These are phyloP conservation scores for Tetragonisca angustula DNA, from an alignment of 2,888 invertebrate genomes.

Conservation along the genomic window DNA sequence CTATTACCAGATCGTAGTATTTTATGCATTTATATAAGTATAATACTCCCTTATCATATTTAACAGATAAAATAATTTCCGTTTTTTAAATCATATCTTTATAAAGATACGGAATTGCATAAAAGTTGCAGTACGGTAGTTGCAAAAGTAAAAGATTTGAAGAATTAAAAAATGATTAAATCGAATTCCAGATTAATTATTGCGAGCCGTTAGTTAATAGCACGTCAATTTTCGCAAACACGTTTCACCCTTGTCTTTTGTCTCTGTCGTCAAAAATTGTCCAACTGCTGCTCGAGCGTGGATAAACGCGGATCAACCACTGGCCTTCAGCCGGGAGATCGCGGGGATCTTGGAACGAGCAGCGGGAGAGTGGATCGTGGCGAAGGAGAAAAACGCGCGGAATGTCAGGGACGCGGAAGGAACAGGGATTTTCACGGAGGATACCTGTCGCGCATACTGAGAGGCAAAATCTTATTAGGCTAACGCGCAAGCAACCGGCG, in stretches of 20 bases:
- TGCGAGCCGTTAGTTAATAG: too few species aligned
- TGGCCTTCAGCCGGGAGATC: background rate
- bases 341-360: background rate
- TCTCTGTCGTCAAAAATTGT: constrained; percentile 4
- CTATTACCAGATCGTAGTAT: too few species aligned
- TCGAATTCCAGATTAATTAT: too few species aligned
- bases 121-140: too few species aligned
- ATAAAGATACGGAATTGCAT: too few species aligned
- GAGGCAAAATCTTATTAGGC: constrained; percentile 64
- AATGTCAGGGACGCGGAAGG: constrained; percentile 53
- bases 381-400: constrained; percentile 35
- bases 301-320: background rate
- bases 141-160: too few species aligned
- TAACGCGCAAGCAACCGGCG: constrained; percentile 49
- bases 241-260: background rate
- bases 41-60: too few species aligned
- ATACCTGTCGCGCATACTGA: constrained; percentile 64
- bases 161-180: too few species aligned
- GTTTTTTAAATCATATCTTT: too few species aligned
- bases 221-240: constrained; percentile 16
- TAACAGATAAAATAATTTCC: too few species aligned
- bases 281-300: background rate
- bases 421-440: constrained; percentile 62
- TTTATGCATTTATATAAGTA: too few species aligned
- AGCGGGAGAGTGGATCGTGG: background rate